Conservation (phyloP, 53 echinoderm and acorn worm genomes). For the Echinarachnius parma region DNA sequence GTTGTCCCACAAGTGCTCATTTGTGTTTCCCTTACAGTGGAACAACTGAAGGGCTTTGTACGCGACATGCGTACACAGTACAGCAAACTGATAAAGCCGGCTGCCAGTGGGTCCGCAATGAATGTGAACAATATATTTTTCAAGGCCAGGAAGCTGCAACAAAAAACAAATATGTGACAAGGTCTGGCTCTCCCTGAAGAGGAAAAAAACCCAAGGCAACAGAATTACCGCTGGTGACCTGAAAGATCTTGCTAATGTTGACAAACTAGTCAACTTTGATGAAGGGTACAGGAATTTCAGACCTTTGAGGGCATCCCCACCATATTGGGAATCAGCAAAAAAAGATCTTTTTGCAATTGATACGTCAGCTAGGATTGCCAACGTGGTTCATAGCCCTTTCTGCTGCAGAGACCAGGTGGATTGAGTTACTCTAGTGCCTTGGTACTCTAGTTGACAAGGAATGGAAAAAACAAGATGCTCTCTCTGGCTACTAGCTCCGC, state of each 20-base stretch:
- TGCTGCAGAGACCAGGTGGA: neutral
- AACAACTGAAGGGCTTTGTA: no score
- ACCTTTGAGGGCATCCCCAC: constrained; percentile 56
- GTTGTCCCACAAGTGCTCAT: no score
- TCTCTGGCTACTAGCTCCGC: no score
- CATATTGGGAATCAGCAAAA: constrained; percentile 62
- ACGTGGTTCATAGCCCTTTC: neutral
- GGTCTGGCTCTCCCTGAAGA: neutral
- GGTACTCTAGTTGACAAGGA: neutral
- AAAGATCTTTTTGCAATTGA: constrained; percentile 67
- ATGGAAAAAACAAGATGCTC: no score
- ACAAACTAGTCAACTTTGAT: neutral
- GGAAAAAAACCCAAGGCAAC: neutral
- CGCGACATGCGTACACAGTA: no score
- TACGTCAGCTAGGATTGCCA: constrained; percentile 59
- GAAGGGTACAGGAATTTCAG: constrained; percentile 25
- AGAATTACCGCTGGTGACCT: neutral
- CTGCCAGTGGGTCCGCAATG: neutral
- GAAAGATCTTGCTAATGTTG: neutral
- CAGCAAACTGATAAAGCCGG: neutral
- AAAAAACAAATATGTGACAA: neutral
- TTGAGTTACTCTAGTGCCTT: neutral
- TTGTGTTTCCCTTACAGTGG: no score
- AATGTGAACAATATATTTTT: neutral
- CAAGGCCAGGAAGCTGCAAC: neutral